Conservation (phyloP, 2,888 invertebrate species). For the Keiferia lycopersicella region DNA sequence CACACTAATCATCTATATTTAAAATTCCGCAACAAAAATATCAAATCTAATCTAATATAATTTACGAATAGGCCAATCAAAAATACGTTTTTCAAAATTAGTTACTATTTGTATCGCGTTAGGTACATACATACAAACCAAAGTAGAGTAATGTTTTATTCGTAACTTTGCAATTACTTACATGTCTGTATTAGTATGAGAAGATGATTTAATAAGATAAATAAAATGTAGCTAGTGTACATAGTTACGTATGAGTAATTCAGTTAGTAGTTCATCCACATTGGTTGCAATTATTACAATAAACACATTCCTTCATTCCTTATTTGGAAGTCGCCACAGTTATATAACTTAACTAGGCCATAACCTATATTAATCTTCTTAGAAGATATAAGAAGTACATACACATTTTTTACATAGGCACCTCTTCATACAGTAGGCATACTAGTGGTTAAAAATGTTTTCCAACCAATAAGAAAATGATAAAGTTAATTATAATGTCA, state of each 20-base stretch:
- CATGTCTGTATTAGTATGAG: slow-evolving; percentile 46
- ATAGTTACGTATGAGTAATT: not conserved
- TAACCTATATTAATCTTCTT: no score
- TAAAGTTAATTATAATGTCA: not conserved
- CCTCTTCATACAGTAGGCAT: not conserved
- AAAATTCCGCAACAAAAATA: no score
- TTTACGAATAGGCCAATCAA: no score
- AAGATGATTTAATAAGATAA: slow-evolving; percentile 41
- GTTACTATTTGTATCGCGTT: no score
- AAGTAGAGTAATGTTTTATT: not conserved
- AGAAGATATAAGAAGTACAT: no score
- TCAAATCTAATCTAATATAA: no score
- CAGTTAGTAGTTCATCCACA: no score
- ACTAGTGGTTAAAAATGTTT: not conserved
- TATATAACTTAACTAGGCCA: no score
- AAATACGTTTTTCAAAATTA: no score
- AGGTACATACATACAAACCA: no score
- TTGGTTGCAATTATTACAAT: slow-evolving; percentile 37
- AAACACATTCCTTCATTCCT: slow-evolving; percentile 46
- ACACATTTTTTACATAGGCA: no score
- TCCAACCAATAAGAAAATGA: not conserved
- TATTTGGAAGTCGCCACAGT: slow-evolving; percentile 40
- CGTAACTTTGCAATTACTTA: slow-evolving; percentile 35
- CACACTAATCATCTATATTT: no score
- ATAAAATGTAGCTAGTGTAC: not conserved